Conservation (phyloP, 53 echinoderm and acorn worm species). For the Echinarachnius parma region DNA sequence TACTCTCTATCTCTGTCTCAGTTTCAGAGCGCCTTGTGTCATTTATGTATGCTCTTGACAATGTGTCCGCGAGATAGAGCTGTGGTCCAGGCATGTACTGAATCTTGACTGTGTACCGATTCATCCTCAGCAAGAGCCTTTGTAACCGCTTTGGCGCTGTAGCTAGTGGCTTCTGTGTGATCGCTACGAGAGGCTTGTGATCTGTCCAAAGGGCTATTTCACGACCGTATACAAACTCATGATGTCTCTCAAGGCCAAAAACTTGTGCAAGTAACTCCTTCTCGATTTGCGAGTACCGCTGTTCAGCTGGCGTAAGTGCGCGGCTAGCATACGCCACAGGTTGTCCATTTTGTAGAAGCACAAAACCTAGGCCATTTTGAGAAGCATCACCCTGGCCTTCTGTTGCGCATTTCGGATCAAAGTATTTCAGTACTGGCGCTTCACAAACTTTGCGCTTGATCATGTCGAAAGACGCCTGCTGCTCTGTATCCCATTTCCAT, state of each 20-base stretch:
- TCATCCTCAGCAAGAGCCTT: slow-evolving; percentile 46
- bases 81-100: slow-evolving; percentile 41
- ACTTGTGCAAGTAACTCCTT: slow-evolving; percentile 71
- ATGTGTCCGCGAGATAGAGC: slow-evolving; percentile 51
- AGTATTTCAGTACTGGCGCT: slow-evolving; percentile 47
- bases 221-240: slow-evolving; percentile 53
- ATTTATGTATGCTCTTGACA: slow-evolving; percentile 2
- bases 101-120: slow-evolving; percentile 54
- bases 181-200: slow-evolving; percentile 59
- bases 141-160: slow-evolving; percentile 61
- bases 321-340: slow-evolving; percentile 64
- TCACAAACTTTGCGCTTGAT: slow-evolving; percentile 35
- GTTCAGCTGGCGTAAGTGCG: slow-evolving; percentile 52
- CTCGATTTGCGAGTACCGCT: slow-evolving; percentile 64
- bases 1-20: slow-evolving; percentile 18
- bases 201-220: slow-evolving; percentile 51
- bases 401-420: slow-evolving; percentile 34
- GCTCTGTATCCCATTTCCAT: slow-evolving; percentile 31
- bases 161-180: slow-evolving; percentile 49
- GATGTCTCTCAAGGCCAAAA: slow-evolving; percentile 58
- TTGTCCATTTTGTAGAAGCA: slow-evolving; percentile 58
- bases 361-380: slow-evolving; percentile 63
- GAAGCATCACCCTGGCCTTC: slow-evolving; percentile 86
- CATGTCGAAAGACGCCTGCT: slow-evolving; percentile 33
- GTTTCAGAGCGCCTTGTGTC: slow-evolving; percentile 2